Base-by-base conservation (phyloP, 2,113 vertebrate species). In the Centropristis striata region DNA sequence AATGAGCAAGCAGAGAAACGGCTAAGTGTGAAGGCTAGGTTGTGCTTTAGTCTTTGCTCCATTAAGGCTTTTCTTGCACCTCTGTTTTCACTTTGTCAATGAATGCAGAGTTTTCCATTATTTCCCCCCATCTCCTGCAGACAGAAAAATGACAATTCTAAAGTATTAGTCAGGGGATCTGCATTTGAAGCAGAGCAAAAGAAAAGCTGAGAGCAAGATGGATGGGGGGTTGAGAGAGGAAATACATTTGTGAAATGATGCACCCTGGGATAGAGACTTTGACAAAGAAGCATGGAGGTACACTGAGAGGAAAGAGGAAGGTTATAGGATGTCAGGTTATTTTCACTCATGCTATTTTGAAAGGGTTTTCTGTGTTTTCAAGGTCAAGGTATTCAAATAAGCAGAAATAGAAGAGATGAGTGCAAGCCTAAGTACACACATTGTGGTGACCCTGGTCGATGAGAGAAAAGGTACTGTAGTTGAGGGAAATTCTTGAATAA, bases 221-320 rank as follows among this genome's bases (percentile, higher is more conserved):
- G 72, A 88, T 88, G 61, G n/a, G 51, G 23, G 37, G 42, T 64
- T 64, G 37, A 36, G 41, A 46, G 54, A 74, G 73, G 53, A 77
- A 84, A 89, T 75, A 69, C 71, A 85, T 87, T 78, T 81, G 50
- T 81, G 67, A 89, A 83, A 68, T 61, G 69, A 74, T 83, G 59
- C 66, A 80, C 80, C 65, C 46, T 27, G 74, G 68, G 70, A 71
- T 23, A 49, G 50, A 70, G 28, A 57, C 59, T 79, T 53, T 84
- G 47, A 88, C 59, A 81, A 47, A 82, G 80, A 78, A 60, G 68
- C 60, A 42, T 64, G 75, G 55, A 66, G 55, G 47, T 74, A 55
- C 66, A 25, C n/a, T 41, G 20, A 82, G 54, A 72, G 47, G 63
- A 71, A 63, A 59, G 51, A 54, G 18, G 66, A 60, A 65, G 51